Base-by-base conservation (phyloP, 2,888 invertebrate genomes). In the Acrobasis suavella region DNA sequence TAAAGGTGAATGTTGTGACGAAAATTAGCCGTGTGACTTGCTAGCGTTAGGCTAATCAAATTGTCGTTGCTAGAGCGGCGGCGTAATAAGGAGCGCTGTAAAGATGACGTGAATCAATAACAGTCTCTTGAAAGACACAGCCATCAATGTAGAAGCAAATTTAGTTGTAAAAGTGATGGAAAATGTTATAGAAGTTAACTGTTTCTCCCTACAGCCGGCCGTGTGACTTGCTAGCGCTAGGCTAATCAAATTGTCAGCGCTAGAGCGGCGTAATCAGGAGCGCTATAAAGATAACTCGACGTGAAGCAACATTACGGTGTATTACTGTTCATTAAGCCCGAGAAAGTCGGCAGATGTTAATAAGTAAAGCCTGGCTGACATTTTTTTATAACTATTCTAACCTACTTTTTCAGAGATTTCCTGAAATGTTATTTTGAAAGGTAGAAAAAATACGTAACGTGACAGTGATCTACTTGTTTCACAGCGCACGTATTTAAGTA, bases 161-260 rank as follows among this genome's bases (percentile, higher is more conserved):
- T 22, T 22, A 2, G 22, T 3, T 22, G 22, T 22, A 22, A 3
- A 22, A 22, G 3, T 22, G 9, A 10, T 42, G 14, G 39, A 8
- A 39, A 39, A 39, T 39, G 1, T 39, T 39, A 39, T n/a, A 14
- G n/a, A 46, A 46, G 1, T 14, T 6, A 14, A 14, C 14, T 6
- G 46, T 14, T 46, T 14, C n/a, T 46, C 46, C 10, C 3, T 46
- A n/a, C n/a, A 14, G 7, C 6, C n/a, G 12, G 5, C 46, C 46
- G 46, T 58, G 59, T 32, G 58, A 12, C 51, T 58, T 60, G 54
- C 66, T 62, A 69, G 60, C 60, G 64, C 58, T n/a, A 58, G 70
- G 70, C 76, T 81, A 82, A 82, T 82, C 77, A 78, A 81, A 80
- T 82, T 73, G 74, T 72, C 74, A 71, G 69, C 63, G 67, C 66